These are phyloP conservation scores for Drosophila paranaensis DNA, from an alignment of 2,888 invertebrate species.

Conservation along the genomic window DNA sequence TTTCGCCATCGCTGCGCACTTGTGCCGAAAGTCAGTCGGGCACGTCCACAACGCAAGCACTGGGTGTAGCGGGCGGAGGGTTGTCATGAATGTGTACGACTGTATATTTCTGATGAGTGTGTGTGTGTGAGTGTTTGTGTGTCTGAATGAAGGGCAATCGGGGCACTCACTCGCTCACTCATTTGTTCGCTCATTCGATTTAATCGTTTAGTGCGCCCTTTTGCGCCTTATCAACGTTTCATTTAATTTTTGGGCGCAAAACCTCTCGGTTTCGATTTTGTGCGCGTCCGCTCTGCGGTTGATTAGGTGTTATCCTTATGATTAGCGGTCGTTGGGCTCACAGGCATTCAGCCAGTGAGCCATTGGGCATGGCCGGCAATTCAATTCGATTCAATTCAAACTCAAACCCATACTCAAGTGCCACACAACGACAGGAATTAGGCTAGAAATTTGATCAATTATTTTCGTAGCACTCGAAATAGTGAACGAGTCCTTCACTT, in stretches of 20 bases:
- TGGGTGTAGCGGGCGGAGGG: slow-evolving; percentile 14
- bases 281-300: slow-evolving; percentile 71
- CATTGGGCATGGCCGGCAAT: slow-evolving; percentile 29
- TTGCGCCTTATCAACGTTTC: slow-evolving; percentile 81
- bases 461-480: slow-evolving; percentile 38
- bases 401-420: slow-evolving; percentile 33
- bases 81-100: slow-evolving; percentile 13
- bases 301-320: slow-evolving; percentile 81
- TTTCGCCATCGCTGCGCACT: slow-evolving; percentile 81
- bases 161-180: slow-evolving; percentile 60
- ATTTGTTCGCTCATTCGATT: slow-evolving; percentile 78
- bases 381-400: slow-evolving; percentile 15
- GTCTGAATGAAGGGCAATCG: slow-evolving; percentile 42
- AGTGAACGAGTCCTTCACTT: slow-evolving; percentile 10
- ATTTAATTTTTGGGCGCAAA: slow-evolving; percentile 73
- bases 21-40: slow-evolving; percentile 81
- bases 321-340: slow-evolving; percentile 69
- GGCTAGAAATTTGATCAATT: slow-evolving; percentile 42
- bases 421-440: slow-evolving; percentile 35
- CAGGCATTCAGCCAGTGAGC: slow-evolving; percentile 40
- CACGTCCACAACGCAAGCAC: slow-evolving; percentile 62
- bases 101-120: background rate
- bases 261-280: slow-evolving; percentile 53
- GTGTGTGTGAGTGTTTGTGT: background rate
- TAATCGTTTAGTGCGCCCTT: slow-evolving; percentile 80